Percentiles rank a stretch among this genome's conserved stretches.
Evolutionary conservation across 2,888 invertebrate genomes (phyloP).

Genomic region (Rhingia rostrata): DNA sequence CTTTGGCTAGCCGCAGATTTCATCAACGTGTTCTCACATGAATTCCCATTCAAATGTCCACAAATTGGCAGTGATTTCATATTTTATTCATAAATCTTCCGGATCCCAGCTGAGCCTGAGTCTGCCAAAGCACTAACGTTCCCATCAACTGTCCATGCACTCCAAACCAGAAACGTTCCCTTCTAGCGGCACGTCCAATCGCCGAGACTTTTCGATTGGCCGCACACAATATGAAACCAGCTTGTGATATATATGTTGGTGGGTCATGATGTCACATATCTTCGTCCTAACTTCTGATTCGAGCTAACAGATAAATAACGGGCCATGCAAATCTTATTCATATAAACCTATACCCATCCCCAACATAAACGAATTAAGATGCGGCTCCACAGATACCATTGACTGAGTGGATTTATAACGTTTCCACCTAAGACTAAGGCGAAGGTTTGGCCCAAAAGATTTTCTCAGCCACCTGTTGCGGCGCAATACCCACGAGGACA

Average conservation of each 20-base stretch:
- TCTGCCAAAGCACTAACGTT: slow-evolving; percentile 9
- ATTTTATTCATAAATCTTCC: slow-evolving; percentile 66
- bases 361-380: slow-evolving; percentile 49
- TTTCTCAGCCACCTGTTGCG: slow-evolving; percentile 49
- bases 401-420: slow-evolving; percentile 34
- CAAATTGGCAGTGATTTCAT: slow-evolving; percentile 58
- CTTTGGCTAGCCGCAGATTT: neutral
- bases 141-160: slow-evolving; percentile 42
- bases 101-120: slow-evolving; percentile 24
- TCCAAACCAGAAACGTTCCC: slow-evolving; percentile 24
- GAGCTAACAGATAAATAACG: slow-evolving; percentile 60
- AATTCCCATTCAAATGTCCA: slow-evolving; percentile 18
- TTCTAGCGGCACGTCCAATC: neutral
- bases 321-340: slow-evolving; percentile 54
- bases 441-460: slow-evolving; percentile 17
- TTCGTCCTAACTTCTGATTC: slow-evolving; percentile 28
- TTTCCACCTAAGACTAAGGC: slow-evolving; percentile 3
- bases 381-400: slow-evolving; percentile 41
- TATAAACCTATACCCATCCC: slow-evolving; percentile 25
- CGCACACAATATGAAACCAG: slow-evolving; percentile 20
- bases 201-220: slow-evolving; percentile 13
- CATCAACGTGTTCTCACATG: slow-evolving; percentile 12
- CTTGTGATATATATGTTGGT: slow-evolving; percentile 62
- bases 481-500: slow-evolving; percentile 15
- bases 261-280: slow-evolving; percentile 72